These are phyloP conservation scores for Lepidothrix coronata DNA, from an alignment of 2,113 vertebrate species.

Conservation along the genomic window DNA sequence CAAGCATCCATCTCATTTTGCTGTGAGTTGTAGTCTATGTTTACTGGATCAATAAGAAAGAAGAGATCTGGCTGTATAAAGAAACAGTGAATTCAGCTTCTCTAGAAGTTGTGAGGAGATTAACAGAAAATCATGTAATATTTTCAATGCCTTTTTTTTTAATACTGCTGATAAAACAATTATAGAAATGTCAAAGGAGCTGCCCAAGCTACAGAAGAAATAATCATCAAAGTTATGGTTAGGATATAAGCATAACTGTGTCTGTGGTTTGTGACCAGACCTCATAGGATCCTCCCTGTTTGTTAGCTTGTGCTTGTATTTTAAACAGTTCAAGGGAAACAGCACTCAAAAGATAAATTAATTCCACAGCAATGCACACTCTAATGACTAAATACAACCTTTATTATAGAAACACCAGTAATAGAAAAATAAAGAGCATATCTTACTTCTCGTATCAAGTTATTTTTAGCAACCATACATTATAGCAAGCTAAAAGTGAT, in stretches of 20 bases:
- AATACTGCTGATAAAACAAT: neutral
- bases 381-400: neutral
- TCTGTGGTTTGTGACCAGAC: neutral
- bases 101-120: neutral
- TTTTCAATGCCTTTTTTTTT: neutral
- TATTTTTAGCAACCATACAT: neutral
- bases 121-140: neutral
- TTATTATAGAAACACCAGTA: slow-evolving; percentile 26
- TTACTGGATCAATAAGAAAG: neutral
- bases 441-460: neutral
- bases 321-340: neutral
- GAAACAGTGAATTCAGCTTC: neutral
- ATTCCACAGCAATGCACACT: neutral
- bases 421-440: slow-evolving; percentile 24
- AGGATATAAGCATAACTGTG: neutral
- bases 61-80: neutral
- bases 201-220: neutral
- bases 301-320: neutral
- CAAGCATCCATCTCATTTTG: neutral
- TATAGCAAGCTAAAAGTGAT: neutral
- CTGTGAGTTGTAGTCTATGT: neutral
- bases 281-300: neutral
- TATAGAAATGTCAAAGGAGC: neutral
- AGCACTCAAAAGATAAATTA: neutral
- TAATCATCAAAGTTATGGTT: neutral